Conservation (phyloP, 2,888 invertebrate genomes). For the Geotrupes spiniger region DNA sequence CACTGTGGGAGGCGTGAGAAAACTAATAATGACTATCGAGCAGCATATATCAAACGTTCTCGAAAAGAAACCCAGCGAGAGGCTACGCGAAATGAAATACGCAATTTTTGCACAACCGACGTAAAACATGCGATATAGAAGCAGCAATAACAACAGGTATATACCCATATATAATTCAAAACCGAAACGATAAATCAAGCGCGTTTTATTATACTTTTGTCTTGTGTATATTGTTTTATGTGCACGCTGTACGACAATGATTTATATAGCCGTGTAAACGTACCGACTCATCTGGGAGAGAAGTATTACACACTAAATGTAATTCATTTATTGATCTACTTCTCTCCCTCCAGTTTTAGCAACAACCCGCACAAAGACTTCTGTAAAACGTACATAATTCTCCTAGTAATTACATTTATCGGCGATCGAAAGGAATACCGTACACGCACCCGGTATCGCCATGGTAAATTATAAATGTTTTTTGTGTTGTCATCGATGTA, state of each 20-base stretch:
- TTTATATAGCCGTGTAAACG: constrained; percentile 13
- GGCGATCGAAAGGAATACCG: constrained; percentile 6
- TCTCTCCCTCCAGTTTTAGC: constrained; percentile 33
- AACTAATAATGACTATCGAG: too few species aligned
- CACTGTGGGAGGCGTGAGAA: too few species aligned
- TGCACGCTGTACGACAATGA: neutral
- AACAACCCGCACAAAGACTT: constrained; percentile 33
- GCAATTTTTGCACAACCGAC: constrained; percentile 5
- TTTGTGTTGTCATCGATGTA: constrained; percentile 21
- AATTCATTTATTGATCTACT: constrained; percentile 53
- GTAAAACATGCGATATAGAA: neutral
- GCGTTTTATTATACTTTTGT: constrained; percentile 1
- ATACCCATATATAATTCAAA: constrained; percentile 3
- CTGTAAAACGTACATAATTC: constrained; percentile 19
- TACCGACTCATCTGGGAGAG: constrained; percentile 30
- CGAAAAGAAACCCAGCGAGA: neutral
- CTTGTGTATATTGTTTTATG: neutral
- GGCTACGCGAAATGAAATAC: neutral
- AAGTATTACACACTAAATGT: constrained; percentile 43
- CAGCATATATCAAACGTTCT: neutral
- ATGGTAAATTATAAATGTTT: constrained; percentile 26
- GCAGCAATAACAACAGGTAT: constrained; percentile 3
- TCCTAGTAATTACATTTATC: constrained; percentile 24
- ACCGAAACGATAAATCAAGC: neutral
- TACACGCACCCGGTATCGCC: constrained; percentile 7